Conservation (phyloP, 1,140 invertebrate species). For the Agrilus planipennis region DNA sequence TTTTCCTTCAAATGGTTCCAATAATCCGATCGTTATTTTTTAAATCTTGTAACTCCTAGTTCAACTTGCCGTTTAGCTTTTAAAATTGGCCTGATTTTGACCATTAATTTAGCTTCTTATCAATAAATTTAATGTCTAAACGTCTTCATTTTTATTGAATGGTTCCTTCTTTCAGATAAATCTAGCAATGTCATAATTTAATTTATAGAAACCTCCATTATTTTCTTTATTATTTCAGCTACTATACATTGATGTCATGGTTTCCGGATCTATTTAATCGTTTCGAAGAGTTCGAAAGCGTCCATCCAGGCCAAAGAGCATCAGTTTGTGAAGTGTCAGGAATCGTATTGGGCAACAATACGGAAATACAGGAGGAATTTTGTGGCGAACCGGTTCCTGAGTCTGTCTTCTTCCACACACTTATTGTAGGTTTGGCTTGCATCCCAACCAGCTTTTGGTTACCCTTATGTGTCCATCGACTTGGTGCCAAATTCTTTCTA, state of each 20-base stretch:
- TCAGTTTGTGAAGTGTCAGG: slow-evolving; percentile 61
- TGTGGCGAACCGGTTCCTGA: slow-evolving; percentile 46
- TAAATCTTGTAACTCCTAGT: no score
- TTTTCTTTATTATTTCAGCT: slow-evolving; percentile 37
- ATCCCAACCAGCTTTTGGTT: slow-evolving; percentile 60
- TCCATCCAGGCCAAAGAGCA: slow-evolving; percentile 46
- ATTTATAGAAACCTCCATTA: not conserved
- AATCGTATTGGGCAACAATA: slow-evolving; percentile 24
- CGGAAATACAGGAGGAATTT: slow-evolving; percentile 32
- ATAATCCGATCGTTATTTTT: no score
- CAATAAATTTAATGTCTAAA: no score
- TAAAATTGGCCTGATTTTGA: no score
- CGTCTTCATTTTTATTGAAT: not conserved
- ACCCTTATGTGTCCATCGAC: slow-evolving; percentile 56
- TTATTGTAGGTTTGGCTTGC: slow-evolving; percentile 60
- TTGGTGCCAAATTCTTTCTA: slow-evolving; percentile 62
- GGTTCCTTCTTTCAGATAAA: not conserved
- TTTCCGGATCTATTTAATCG: slow-evolving; percentile 69
- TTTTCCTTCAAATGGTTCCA: no score
- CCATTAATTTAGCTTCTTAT: no score
- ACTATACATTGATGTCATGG: slow-evolving; percentile 75
- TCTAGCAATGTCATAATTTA: not conserved
- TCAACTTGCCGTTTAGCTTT: no score
- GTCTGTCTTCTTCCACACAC: slow-evolving; percentile 56
- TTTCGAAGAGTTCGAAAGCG: slow-evolving; percentile 54